Percentiles rank a stretch among this genome's conserved stretches.
These are phyloP conservation scores for Platalea minor DNA, from an alignment of 2,797 vertebrate genomes.

Conservation along the genomic window DNA sequence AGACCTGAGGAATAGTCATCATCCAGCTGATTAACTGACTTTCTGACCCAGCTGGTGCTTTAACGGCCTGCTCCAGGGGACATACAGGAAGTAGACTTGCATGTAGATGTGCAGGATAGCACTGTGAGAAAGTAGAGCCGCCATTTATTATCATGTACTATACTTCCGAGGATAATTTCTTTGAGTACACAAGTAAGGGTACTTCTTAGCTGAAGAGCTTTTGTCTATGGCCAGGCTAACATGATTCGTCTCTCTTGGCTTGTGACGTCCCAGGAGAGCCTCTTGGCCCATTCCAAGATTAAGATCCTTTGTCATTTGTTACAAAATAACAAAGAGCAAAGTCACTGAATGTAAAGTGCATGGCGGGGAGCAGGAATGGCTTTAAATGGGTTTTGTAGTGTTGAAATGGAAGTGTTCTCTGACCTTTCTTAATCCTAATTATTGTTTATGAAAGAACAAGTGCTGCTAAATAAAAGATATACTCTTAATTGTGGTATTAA, in stretches of 20 bases:
- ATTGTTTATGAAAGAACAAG: conserved; percentile 67
- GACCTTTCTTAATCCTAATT: conserved; percentile 59
- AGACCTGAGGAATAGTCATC: neutral
- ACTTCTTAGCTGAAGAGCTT: neutral
- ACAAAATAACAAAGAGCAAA: conserved; percentile 24
- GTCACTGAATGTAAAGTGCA: conserved; percentile 19
- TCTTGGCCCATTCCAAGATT: neutral
- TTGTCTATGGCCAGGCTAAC: neutral
- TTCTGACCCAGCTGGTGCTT: neutral
- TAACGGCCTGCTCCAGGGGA: neutral
- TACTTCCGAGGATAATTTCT: neutral
- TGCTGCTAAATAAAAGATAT: conserved; percentile 47
- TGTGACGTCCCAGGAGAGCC: neutral
- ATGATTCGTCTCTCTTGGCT: neutral
- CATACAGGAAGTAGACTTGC: neutral
- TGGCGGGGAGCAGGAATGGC: neutral
- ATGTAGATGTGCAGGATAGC: neutral
- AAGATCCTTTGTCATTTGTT: neutral
- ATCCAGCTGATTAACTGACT: neutral
- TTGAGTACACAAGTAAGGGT: neutral
- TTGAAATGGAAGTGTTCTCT: conserved; percentile 55
- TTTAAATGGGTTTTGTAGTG: conserved; percentile 21
- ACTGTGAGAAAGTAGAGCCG: neutral
- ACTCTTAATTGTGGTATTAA: conserved; percentile 60
- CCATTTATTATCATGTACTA: neutral